Evolutionary conservation across 2,797 vertebrate genomes (phyloP).

Genomic region (Bucorvus abyssinicus): DNA sequence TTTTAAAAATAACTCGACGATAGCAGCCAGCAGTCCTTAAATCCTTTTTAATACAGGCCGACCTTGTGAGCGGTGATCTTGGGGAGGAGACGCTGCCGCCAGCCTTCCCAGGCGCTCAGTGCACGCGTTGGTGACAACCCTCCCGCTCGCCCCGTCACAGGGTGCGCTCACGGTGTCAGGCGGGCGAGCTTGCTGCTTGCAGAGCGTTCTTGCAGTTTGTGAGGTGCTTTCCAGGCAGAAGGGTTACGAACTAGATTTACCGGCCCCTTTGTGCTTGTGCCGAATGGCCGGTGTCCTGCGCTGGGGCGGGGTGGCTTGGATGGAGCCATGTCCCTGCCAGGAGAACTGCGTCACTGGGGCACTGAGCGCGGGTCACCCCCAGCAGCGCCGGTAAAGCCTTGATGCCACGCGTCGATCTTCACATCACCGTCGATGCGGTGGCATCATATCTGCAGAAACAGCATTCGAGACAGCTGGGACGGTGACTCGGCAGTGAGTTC

Average conservation of each 20-base stretch:
- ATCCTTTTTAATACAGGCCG: neutral
- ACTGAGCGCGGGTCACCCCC: neutral
- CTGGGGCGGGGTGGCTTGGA: neutral
- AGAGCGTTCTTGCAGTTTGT: neutral
- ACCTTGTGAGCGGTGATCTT: neutral
- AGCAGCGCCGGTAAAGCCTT: neutral
- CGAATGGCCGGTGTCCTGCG: neutral
- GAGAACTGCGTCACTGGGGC: neutral
- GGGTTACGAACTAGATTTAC: neutral
- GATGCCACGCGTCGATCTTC: rapidly evolving
- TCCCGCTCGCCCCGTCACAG: neutral
- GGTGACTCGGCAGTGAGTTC: neutral
- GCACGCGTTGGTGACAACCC: neutral
- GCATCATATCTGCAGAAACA: neutral
- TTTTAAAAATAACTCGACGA: constrained; percentile 24
- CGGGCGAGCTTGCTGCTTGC: neutral
- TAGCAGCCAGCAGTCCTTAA: constrained; percentile 16
- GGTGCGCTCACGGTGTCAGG: neutral
- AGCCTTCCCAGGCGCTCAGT: neutral
- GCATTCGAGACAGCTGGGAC: neutral
- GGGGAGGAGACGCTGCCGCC: neutral
- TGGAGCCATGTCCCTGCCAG: rapidly evolving
- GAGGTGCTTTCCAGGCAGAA: neutral
- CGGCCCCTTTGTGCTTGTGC: neutral
- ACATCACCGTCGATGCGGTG: rapidly evolving